phyloP scores from a whole-genome alignment of 1,140 invertebrate genomes.

The Diuraphis noxia region DNA sequence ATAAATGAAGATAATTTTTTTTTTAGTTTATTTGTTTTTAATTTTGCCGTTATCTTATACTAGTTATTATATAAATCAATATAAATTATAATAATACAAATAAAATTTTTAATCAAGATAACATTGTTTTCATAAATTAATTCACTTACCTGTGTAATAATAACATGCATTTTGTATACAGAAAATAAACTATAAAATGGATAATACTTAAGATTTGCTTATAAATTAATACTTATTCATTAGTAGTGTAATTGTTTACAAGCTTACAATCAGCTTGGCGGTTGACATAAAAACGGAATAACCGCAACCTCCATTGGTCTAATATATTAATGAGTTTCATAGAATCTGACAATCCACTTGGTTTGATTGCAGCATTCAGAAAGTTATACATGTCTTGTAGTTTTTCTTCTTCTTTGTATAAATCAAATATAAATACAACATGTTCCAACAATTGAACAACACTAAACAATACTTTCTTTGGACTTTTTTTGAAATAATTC shows the following conservation, averaged over 20 bases:
- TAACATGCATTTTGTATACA: neutral
- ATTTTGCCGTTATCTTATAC: neutral
- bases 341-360: neutral
- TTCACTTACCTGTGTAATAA: neutral
- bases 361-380: neutral
- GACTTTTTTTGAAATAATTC: neutral
- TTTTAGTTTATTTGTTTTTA: neutral
- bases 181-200: neutral
- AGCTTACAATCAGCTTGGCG: neutral
- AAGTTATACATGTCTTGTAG: neutral
- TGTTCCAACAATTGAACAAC: constrained; percentile 28
- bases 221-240: neutral
- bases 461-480: neutral
- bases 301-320: constrained; percentile 16
- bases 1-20: neutral
- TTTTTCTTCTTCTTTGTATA: constrained; percentile 24
- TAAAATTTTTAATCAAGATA: neutral
- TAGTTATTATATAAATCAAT: neutral
- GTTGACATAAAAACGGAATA: neutral
- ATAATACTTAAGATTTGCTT: neutral
- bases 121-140: neutral
- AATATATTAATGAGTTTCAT: neutral
- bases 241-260: neutral
- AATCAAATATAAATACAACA: constrained; percentile 16
- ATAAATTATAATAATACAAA: too few species aligned